These are phyloP conservation scores for Tanypteryx hageni DNA, from an alignment of 2,888 invertebrate genomes.

Conservation along the genomic window DNA sequence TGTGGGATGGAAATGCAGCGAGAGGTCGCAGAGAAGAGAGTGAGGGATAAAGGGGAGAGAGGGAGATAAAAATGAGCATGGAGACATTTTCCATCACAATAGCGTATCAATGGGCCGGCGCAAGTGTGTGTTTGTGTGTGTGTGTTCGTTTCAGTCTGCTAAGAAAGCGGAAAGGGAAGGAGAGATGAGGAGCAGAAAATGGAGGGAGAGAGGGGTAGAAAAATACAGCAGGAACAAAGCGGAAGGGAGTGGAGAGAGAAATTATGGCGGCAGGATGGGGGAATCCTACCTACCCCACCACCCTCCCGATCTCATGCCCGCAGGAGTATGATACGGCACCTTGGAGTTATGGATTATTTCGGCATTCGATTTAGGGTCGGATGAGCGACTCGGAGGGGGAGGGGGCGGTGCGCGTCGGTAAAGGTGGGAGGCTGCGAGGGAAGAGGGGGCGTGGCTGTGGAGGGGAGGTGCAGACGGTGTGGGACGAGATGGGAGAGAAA, in stretches of 20 bases:
- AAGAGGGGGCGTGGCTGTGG: too few species aligned
- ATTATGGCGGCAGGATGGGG: background rate
- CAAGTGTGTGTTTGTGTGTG: background rate
- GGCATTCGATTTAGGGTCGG: constrained; percentile 10
- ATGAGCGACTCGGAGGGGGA: background rate
- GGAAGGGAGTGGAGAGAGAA: background rate
- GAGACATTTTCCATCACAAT: constrained; percentile 5
- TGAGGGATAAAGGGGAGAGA: background rate
- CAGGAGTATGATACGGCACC: background rate
- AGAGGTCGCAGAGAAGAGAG: background rate
- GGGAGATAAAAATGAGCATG: background rate
- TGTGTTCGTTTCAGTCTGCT: background rate
- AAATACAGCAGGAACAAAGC: background rate
- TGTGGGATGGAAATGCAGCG: background rate
- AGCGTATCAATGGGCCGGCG: background rate
- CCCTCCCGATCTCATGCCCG: background rate
- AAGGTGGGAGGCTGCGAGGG: background rate
- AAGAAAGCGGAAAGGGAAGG: background rate
- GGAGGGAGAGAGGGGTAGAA: background rate
- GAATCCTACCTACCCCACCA: background rate
- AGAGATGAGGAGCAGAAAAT: too few species aligned
- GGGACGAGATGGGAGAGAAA: background rate
- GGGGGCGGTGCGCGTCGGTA: background rate
- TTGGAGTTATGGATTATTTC: constrained; percentile 52
- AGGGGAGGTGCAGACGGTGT: background rate